Evolutionary conservation across 1,140 invertebrate genomes (phyloP), one percentile per base, ranked within the genome.

Genomic region (Muscidifurax raptorellus): DNA sequence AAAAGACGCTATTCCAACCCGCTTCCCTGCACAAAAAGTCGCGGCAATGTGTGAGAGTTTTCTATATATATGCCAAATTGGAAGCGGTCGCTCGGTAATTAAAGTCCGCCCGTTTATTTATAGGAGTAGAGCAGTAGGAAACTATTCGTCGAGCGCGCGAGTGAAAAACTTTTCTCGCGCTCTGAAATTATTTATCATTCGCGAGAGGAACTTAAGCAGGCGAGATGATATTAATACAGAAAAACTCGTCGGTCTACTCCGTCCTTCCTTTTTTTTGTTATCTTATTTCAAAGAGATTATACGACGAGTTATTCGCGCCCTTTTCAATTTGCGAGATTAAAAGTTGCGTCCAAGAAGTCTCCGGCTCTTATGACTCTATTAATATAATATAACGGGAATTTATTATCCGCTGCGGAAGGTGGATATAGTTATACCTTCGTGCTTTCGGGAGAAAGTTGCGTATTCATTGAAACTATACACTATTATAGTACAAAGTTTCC

Each of bases 41-140:
- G 47, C 12, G 47, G 2, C n/a, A 25, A 0, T 27, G 27, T 10
- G 66, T 7, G 25, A 28, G 27, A 69, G 27, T 28, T 69, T 13
- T 13, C 1, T 30, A 27, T 66, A 12, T n/a, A 27, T 3, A 27
- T 18, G 66, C 10, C 5, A 69, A 69, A 69, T 69, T 69, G 9
- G 27, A 69, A 27, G 66, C 9, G 66, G 66, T 27, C 7, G 66
- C 52, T 59, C 52, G 52, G 52, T 18, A 59, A 69, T 69, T 69
- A 69, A 69, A 69, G 10, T 69, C 66, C 66, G 66, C n/a, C n/a
- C 66, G 25, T 10, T 69, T 69, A 69, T 69, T 69, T 69, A 69
- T 69, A 69, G 66, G 66, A 69, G 22, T n/a, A 22, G 12, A 47
- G 22, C 0, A 59, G 22, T 6, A 13, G 66, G 27, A 30, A 30